These are phyloP conservation scores for Drosophila prolongata DNA, from an alignment of 2,888 invertebrate genomes.

Conservation along the genomic window DNA sequence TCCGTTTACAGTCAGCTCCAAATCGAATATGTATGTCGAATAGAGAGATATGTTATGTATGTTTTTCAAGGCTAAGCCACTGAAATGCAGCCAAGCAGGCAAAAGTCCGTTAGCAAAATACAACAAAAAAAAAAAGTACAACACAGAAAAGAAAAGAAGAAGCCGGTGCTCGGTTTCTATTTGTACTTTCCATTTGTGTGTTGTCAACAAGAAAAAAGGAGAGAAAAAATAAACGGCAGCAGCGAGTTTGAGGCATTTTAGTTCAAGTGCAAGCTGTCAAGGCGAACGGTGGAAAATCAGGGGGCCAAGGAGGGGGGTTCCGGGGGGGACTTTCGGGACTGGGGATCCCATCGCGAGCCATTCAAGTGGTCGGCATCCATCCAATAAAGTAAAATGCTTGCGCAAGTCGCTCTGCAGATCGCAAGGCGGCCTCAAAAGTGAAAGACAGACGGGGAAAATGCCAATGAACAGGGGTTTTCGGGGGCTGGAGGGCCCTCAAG, in stretches of 20 bases:
- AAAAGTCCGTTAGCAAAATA: slow-evolving; percentile 36
- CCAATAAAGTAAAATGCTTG: slow-evolving; percentile 73
- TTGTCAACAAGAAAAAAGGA: slow-evolving; percentile 23
- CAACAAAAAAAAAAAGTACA: slow-evolving; percentile 1
- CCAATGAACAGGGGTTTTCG: slow-evolving; percentile 1
- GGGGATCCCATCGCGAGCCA: slow-evolving; percentile 4
- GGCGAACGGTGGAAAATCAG: slow-evolving; percentile 1
- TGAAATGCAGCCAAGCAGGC: slow-evolving; percentile 26
- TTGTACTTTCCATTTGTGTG: slow-evolving; percentile 76
- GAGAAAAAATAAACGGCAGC: slow-evolving; percentile 23
- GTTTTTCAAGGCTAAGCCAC: slow-evolving; percentile 37
- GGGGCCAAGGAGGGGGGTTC: neutral
- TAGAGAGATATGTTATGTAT: neutral
- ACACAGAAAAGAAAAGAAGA: neutral
- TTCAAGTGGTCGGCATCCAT: slow-evolving; percentile 46
- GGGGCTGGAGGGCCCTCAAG: slow-evolving; percentile 56
- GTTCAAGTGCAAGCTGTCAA: slow-evolving; percentile 70
- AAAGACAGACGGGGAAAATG: slow-evolving; percentile 46
- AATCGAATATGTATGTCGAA: slow-evolving; percentile 36
- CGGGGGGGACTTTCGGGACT: neutral
- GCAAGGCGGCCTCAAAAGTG: slow-evolving; percentile 55
- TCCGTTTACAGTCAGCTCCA: slow-evolving; percentile 34
- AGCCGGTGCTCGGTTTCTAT: slow-evolving; percentile 67
- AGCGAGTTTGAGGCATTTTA: slow-evolving; percentile 69
- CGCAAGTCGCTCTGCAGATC: slow-evolving; percentile 67